phyloP scores from a whole-genome alignment of 2,797 vertebrate genomes.

The Rhinogobio ventralis region DNA sequence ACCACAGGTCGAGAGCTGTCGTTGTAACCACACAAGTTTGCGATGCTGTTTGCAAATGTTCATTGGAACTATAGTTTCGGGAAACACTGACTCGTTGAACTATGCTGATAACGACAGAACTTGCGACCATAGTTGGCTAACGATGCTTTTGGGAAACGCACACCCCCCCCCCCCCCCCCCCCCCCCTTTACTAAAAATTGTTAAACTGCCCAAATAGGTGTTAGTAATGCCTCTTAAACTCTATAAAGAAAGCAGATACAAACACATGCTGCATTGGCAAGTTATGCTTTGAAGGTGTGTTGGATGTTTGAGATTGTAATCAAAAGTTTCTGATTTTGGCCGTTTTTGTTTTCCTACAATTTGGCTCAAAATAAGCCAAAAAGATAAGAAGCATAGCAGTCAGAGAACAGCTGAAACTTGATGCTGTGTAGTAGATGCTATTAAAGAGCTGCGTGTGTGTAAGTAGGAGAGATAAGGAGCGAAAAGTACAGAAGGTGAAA shows the following conservation, averaged over 20 bases:
- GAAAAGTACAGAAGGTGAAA: slow-evolving; percentile 16
- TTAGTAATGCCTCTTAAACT: slow-evolving; percentile 63
- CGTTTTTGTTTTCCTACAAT: slow-evolving; percentile 62
- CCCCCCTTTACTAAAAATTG: neutral
- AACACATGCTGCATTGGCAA: slow-evolving; percentile 47
- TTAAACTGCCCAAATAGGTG: slow-evolving; percentile 55
- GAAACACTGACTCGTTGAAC: too few species aligned
- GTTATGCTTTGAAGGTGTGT: slow-evolving; percentile 74
- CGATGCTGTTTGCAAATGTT: too few species aligned
- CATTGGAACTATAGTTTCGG: too few species aligned
- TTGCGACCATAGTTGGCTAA: too few species aligned
- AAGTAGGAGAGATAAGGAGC: slow-evolving; percentile 25
- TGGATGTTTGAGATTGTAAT: slow-evolving; percentile 63
- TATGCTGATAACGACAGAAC: too few species aligned
- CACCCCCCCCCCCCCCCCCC: too few species aligned
- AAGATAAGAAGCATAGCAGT: slow-evolving; percentile 41
- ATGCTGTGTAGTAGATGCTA: neutral
- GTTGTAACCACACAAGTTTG: too few species aligned
- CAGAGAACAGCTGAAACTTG: slow-evolving; percentile 28
- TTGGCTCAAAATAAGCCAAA: slow-evolving; percentile 60
- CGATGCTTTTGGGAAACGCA: too few species aligned
- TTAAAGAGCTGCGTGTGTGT: slow-evolving; percentile 3
- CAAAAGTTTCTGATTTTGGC: slow-evolving; percentile 60
- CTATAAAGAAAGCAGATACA: slow-evolving; percentile 66
- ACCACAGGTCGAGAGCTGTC: too few species aligned